Evolutionary conservation across 2,888 invertebrate genomes (phyloP), one percentile per base, ranked within the genome.

Genomic region (Mythimna pallens): DNA sequence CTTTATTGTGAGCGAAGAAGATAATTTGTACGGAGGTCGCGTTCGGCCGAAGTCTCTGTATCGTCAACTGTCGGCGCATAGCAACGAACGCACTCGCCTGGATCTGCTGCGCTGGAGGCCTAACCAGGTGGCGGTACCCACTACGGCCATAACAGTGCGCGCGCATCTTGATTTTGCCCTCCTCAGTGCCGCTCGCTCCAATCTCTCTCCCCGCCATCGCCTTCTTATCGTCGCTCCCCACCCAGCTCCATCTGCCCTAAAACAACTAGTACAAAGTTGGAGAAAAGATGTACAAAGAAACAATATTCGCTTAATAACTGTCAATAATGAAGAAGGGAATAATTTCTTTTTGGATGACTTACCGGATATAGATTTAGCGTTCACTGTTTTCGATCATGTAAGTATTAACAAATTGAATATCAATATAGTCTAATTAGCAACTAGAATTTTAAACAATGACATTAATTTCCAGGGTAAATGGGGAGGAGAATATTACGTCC

Each of bases 351-450:
- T 90, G 36, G 88, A 87, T 43, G 81, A 91, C 64, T 63, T 92
- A n/a, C 89, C 92, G 0, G 85, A 90, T 54, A 73, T 90, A 25
- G 86, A 91, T 76, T 80, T 93, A 43, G 88, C 88, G 1, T 89
- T 85, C 63, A 91, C 87, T 54, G 83, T 91, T n/a, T 68, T 90
- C 3, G 73, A 88, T 63, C 80, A 90, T 67, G 92, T 92, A 82
- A 87, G 91, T 84, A 34, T 70, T 2, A 43, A 30, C 2, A 58
- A 40, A 52, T 1, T 43, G 40, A 8, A 25, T 43, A 54, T 73
- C n/a, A 12, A 55, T 43, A 52, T 20, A 55, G 1, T 22, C 40
- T 2, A 12, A 30, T 50, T 20, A 22, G 30, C 10, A 43, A 54
- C 5, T 43, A 20, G 7, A 54, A 50, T 8, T 36, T 25, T 17